These are phyloP conservation scores for Matsumyia berberina DNA, from an alignment of 2,888 invertebrate genomes.

Conservation along the genomic window DNA sequence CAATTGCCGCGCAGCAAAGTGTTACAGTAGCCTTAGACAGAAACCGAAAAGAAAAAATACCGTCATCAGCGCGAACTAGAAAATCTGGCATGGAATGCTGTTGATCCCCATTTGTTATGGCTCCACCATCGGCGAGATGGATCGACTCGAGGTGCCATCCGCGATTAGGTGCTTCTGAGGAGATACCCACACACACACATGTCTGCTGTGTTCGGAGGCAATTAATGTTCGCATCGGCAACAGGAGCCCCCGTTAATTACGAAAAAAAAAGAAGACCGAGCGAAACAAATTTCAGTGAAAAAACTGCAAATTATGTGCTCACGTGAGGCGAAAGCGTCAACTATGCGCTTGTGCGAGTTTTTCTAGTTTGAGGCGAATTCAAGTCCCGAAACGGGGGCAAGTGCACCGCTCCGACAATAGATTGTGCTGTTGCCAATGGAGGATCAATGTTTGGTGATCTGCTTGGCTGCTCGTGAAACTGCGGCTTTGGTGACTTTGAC, in stretches of 20 bases:
- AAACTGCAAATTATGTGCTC: constrained; percentile 35
- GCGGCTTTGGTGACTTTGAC: constrained; percentile 56
- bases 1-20: constrained; percentile 56
- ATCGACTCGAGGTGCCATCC: constrained; percentile 36
- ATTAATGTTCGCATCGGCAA: constrained; percentile 53
- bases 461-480: constrained; percentile 60
- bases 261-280: constrained; percentile 7
- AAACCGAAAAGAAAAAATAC: constrained; percentile 33
- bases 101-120: constrained; percentile 63
- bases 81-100: constrained; percentile 67
- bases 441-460: constrained; percentile 67
- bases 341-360: constrained; percentile 52
- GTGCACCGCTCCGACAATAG: constrained; percentile 52
- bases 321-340: constrained; percentile 61
- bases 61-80: constrained; percentile 59
- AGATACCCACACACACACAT: constrained; percentile 21
- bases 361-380: constrained; percentile 55
- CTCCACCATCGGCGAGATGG: constrained; percentile 20
- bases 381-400: constrained; percentile 57
- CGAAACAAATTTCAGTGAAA: constrained; percentile 16
- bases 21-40: constrained; percentile 67
- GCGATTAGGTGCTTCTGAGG: constrained; percentile 17
- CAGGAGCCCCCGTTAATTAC: neutral
- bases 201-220: constrained; percentile 48
- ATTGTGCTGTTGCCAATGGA: constrained; percentile 38